A percentile compares a stretch with the other conserved stretches of the same genome.
These are phyloP conservation scores for Bimastos eiseni DNA, from an alignment of 2,888 invertebrate species.

Conservation along the genomic window DNA sequence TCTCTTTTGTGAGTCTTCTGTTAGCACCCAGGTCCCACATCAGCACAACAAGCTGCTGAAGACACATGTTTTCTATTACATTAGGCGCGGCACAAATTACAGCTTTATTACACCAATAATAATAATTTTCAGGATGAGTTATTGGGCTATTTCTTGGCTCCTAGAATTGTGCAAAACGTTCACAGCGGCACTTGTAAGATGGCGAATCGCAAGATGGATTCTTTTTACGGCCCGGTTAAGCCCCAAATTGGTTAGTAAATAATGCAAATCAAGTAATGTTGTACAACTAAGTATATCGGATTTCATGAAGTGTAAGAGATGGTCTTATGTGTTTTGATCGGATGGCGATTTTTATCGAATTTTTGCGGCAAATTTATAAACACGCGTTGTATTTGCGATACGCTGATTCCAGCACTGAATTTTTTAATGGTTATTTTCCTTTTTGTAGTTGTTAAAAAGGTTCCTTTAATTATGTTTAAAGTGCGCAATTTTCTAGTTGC, in stretches of 20 bases:
- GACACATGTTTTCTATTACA: too few relatives aligned
- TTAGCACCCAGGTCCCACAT: too few relatives aligned
- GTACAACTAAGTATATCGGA: not conserved
- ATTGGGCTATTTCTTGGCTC: not conserved
- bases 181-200: not conserved
- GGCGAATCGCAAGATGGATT: conserved; percentile 5
- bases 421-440: not conserved
- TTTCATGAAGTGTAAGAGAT: not conserved
- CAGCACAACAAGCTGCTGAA: too few relatives aligned
- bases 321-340: not conserved
- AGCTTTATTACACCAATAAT: too few relatives aligned
- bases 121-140: not conserved
- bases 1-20: too few relatives aligned
- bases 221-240: conserved; percentile 21
- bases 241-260: not conserved
- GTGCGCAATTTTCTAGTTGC: not conserved
- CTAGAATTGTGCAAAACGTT: not conserved
- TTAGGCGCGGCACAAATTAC: too few relatives aligned
- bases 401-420: not conserved
- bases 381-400: not conserved
- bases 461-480: not conserved
- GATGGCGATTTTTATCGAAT: not conserved
- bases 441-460: too few relatives aligned
- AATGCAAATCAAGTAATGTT: not conserved
- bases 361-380: not conserved